phyloP scores from a whole-genome alignment of 2,113 vertebrate species.

The Synchiropus splendidus region DNA sequence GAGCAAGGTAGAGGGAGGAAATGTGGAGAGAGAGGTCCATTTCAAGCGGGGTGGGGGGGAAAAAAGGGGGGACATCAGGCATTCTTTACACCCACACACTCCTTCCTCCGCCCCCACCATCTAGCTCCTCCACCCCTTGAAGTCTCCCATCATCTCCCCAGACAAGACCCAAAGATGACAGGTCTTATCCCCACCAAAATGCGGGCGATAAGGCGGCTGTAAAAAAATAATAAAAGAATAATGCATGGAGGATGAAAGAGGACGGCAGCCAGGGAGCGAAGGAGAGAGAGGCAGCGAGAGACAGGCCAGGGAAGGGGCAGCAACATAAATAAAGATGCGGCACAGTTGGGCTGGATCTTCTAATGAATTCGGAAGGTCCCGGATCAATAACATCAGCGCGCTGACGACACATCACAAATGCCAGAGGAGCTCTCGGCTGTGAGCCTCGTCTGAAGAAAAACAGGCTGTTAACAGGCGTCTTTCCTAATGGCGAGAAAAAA shows the following conservation, averaged over 20 bases:
- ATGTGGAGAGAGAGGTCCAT: conserved; percentile 34
- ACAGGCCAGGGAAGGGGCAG: conserved; percentile 44
- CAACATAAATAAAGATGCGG: conserved; percentile 72
- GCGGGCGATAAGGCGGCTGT: conserved; percentile 67
- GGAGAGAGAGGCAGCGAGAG: conserved; percentile 11
- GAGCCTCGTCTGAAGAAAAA: conserved; percentile 33
- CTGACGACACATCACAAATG: conserved; percentile 69
- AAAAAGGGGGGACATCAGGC: conserved; percentile 62
- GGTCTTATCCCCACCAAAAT: conserved; percentile 76
- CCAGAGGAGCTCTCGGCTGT: conserved; percentile 47
- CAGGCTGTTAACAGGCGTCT: conserved; percentile 21
- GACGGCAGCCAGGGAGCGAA: conserved; percentile 44
- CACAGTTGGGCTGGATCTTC: conserved; percentile 60
- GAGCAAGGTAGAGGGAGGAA: conserved; percentile 4
- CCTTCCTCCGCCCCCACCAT: conserved; percentile 16
- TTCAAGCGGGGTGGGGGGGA: conserved; percentile 23
- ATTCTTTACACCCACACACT: conserved; percentile 72
- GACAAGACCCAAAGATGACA: conserved; percentile 72
- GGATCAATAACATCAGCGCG: conserved; percentile 73
- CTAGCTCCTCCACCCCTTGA: conserved; percentile 56
- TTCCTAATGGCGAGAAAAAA: conserved; percentile 17
- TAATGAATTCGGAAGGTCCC: conserved; percentile 75
- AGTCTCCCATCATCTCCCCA: conserved; percentile 75
- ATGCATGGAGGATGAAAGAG: conserved; percentile 60
- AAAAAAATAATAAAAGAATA: conserved; percentile 71